Conservation (phyloP, 2,888 invertebrate genomes). For the Carabus problematicus region DNA sequence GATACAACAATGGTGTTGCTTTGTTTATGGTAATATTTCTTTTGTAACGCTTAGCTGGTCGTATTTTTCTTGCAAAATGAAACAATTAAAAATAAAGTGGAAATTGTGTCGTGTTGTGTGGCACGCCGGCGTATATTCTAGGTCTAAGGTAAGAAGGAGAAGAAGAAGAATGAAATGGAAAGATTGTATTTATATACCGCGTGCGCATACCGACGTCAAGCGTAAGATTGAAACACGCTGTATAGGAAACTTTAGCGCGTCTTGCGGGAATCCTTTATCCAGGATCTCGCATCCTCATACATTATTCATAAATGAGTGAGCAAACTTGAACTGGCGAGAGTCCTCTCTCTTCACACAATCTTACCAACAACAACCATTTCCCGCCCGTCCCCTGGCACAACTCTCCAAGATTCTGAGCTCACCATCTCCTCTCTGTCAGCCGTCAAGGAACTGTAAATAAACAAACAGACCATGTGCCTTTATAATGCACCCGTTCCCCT, state of each 20-base stretch:
- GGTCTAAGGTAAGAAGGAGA: too few relatives aligned
- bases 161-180: too few relatives aligned
- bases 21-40: too few relatives aligned
- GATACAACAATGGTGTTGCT: too few relatives aligned
- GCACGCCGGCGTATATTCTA: too few relatives aligned
- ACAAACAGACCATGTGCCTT: conserved; percentile 10
- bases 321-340: neutral
- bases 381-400: neutral
- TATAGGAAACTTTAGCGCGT: conserved; percentile 36
- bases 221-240: conserved; percentile 26
- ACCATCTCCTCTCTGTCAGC: conserved; percentile 3
- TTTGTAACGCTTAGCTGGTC: too few relatives aligned
- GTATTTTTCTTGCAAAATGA: too few relatives aligned
- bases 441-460: conserved; percentile 14
- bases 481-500: neutral
- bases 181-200: too few relatives aligned
- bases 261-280: conserved; percentile 37
- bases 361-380: neutral
- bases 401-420: too few relatives aligned
- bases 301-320: conserved; percentile 35
- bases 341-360: neutral
- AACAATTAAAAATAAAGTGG: too few relatives aligned
- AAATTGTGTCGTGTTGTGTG: too few relatives aligned
- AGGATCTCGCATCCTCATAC: conserved; percentile 36
- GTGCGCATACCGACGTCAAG: neutral